These are phyloP conservation scores for Morone chrysops DNA, from an alignment of 2,113 vertebrate species.

Conservation along the genomic window DNA sequence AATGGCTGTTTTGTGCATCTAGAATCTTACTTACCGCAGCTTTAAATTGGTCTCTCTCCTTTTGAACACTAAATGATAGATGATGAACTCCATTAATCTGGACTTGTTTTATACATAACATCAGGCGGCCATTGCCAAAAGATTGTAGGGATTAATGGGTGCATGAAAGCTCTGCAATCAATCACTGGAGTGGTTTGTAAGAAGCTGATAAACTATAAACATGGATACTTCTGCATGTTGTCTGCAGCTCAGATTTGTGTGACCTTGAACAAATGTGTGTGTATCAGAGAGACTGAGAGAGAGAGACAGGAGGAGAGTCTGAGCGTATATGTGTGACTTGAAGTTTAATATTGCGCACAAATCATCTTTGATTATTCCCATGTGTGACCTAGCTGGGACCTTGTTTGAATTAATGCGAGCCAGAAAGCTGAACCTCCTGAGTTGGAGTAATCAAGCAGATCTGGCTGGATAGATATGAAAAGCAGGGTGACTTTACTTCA, in stretches of 20 bases:
- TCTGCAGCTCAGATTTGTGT: slow-evolving; percentile 19
- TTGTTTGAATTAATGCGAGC: slow-evolving; percentile 62
- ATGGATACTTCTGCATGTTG: slow-evolving; percentile 20
- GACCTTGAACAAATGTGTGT: slow-evolving; percentile 50
- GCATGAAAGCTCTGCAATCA: slow-evolving; percentile 42
- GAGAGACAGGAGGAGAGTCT: slow-evolving; percentile 14
- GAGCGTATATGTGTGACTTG: slow-evolving; percentile 38
- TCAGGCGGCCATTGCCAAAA: slow-evolving; percentile 41
- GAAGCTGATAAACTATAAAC: slow-evolving; percentile 56
- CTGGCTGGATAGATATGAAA: slow-evolving; percentile 23
- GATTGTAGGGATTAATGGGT: slow-evolving; percentile 54
- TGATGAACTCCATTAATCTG: slow-evolving; percentile 55
- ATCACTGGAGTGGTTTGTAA: slow-evolving; percentile 51
- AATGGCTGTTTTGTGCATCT: slow-evolving; percentile 19
- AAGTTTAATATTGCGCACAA: slow-evolving; percentile 50
- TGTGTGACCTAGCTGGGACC: slow-evolving; percentile 58
- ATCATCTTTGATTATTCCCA: slow-evolving; percentile 74
- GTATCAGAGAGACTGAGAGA: background rate
- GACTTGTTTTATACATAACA: slow-evolving; percentile 64
- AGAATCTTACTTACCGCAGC: slow-evolving; percentile 32
- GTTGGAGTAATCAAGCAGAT: slow-evolving; percentile 60
- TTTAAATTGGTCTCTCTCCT: slow-evolving; percentile 30
- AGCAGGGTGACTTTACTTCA: slow-evolving; percentile 34
- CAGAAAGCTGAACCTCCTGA: slow-evolving; percentile 41
- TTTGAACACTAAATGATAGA: slow-evolving; percentile 48